phyloP scores from a whole-genome alignment of 2,113 vertebrate species.

The Crotalus viridis region DNA sequence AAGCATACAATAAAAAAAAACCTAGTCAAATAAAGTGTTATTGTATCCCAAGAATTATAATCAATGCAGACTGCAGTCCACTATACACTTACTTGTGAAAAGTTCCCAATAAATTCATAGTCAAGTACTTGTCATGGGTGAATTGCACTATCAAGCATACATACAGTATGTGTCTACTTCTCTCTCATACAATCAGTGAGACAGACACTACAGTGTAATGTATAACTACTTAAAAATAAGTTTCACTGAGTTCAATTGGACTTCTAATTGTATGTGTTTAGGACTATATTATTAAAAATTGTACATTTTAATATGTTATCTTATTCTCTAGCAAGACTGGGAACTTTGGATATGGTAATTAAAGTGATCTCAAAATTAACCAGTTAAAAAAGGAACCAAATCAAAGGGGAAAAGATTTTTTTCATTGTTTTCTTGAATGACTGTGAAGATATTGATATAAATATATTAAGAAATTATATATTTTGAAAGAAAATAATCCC shows the following conservation, averaged over 20 bases:
- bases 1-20: neutral
- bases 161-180: neutral
- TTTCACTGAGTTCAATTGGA: neutral
- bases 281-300: neutral
- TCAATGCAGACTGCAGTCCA: neutral
- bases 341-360: conserved; percentile 47
- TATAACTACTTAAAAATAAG: neutral
- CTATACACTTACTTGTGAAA: neutral
- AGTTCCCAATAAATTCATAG: neutral
- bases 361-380: conserved; percentile 46
- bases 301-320: conserved; percentile 41
- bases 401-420: conserved; percentile 33
- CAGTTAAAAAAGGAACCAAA: conserved; percentile 45
- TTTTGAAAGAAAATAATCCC: conserved; percentile 66
- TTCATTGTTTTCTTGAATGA: conserved; percentile 61
- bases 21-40: neutral
- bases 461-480: conserved; percentile 55
- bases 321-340: conserved; percentile 49
- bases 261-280: neutral
- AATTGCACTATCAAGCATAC: neutral
- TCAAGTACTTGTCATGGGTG: neutral
- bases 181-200: neutral
- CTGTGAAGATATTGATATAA: conserved; percentile 58
- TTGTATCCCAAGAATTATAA: neutral
- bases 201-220: neutral